Evolutionary conservation across 1,140 invertebrate species (phyloP).

Genomic region (Pollicipes pollicipes): DNA sequence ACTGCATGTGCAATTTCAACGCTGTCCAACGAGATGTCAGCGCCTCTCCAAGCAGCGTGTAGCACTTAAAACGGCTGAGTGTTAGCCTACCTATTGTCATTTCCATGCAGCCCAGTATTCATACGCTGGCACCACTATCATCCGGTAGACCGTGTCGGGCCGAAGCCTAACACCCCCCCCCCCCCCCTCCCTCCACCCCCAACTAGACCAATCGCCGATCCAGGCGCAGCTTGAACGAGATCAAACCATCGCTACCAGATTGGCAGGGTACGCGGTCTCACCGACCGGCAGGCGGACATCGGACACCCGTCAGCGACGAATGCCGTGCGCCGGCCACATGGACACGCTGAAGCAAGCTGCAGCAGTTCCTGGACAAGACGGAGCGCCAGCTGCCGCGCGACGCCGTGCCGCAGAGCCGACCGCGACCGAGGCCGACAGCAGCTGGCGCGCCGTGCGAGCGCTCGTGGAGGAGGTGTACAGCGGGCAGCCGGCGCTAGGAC

Average conservation of each 20-base stretch:
- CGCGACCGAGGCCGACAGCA: conserved; percentile 81
- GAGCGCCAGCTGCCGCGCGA: conserved; percentile 57
- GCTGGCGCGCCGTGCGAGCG: conserved; percentile 57
- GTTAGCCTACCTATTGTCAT: too few species aligned
- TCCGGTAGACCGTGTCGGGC: too few species aligned
- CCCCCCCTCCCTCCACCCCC: not conserved
- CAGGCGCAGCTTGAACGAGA: conserved; percentile 62
- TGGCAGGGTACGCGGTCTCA: conserved; percentile 58
- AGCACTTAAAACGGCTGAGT: too few species aligned
- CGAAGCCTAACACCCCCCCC: too few species aligned
- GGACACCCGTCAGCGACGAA: conserved; percentile 58
- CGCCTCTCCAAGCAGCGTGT: too few species aligned
- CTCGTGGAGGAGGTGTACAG: conserved; percentile 84
- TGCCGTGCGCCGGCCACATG: conserved; percentile 57
- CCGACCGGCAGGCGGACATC: conserved; percentile 68
- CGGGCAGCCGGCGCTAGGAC: conserved; percentile 74
- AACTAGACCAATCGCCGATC: conserved; percentile 63
- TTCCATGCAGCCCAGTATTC: too few species aligned
- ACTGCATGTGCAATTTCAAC: too few species aligned
- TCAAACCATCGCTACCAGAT: conserved; percentile 68
- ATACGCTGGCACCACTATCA: too few species aligned
- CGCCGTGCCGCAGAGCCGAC: conserved; percentile 22
- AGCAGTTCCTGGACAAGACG: conserved; percentile 60
- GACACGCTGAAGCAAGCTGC: conserved; percentile 55
- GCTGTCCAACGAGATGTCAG: too few species aligned